Evolutionary conservation across 2,113 vertebrate species (phyloP).

Genomic region (Saccopteryx bilineata): DNA sequence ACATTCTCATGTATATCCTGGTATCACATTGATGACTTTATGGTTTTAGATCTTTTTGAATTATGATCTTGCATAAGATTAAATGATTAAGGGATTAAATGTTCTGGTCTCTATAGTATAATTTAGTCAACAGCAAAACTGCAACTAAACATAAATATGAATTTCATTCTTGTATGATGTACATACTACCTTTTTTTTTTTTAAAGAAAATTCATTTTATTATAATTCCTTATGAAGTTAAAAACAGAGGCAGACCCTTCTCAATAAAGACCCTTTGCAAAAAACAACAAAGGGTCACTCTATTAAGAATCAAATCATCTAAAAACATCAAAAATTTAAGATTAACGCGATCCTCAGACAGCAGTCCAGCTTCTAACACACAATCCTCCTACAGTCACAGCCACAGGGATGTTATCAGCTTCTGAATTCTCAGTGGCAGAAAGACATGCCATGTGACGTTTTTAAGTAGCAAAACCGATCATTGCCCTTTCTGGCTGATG

Average conservation of each 20-base stretch:
- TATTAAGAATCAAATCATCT: neutral
- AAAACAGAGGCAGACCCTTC: neutral
- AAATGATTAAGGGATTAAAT: constrained; percentile 20
- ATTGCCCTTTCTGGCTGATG: neutral
- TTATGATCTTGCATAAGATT: constrained; percentile 49
- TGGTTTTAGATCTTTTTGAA: constrained; percentile 48
- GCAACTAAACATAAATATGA: neutral
- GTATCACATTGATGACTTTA: neutral
- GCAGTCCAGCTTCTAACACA: neutral
- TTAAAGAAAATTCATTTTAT: constrained; percentile 7
- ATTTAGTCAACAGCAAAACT: neutral
- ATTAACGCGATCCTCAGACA: neutral
- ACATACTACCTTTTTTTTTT: neutral
- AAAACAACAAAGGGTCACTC: neutral
- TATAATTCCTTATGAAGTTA: constrained; percentile 45
- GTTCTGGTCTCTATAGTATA: neutral
- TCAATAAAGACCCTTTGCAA: neutral
- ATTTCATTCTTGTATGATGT: neutral
- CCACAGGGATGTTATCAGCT: neutral
- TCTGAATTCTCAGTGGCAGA: neutral
- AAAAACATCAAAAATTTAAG: neutral
- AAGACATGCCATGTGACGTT: neutral
- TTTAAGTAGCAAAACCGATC: neutral
- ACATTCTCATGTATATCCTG: neutral
- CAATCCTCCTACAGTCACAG: neutral